A percentile compares a stretch with the other conserved stretches of the same genome.
phyloP scores from a whole-genome alignment of 2,888 invertebrate species.

The Archips xylosteana region DNA sequence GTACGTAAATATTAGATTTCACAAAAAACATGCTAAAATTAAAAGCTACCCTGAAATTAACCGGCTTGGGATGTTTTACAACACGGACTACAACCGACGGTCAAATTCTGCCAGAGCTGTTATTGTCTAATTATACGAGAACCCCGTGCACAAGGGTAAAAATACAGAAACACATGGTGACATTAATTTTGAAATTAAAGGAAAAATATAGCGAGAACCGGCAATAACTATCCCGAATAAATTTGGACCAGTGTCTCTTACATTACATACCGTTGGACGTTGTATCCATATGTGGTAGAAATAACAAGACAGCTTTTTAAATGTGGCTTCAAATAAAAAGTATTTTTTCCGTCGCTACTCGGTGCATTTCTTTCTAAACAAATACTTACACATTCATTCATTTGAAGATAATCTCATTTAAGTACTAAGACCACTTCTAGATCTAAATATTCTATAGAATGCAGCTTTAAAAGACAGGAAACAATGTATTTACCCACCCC shows the following conservation, averaged over 20 bases:
- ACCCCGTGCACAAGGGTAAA: conserved; percentile 65
- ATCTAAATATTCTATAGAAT: too few relatives aligned
- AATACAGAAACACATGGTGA: conserved; percentile 69
- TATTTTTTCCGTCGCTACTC: not conserved
- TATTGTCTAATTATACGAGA: conserved; percentile 65
- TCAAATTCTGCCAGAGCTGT: conserved; percentile 50
- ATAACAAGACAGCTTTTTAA: conserved; percentile 52
- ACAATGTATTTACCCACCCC: too few relatives aligned
- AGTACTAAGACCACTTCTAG: too few relatives aligned
- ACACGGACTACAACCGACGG: conserved; percentile 51
- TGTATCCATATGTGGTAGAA: conserved; percentile 38
- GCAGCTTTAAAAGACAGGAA: too few relatives aligned
- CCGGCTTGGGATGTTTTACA: conserved; percentile 72
- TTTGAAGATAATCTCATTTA: too few relatives aligned
- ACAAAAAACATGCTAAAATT: conserved; percentile 72
- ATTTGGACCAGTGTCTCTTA: conserved; percentile 53
- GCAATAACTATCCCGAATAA: conserved; percentile 63
- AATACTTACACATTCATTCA: too few relatives aligned
- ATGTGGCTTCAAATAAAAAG: conserved; percentile 34
- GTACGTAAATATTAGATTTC: conserved; percentile 75
- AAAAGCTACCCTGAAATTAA: conserved; percentile 70
- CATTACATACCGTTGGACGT: conserved; percentile 39
- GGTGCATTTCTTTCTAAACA: not conserved
- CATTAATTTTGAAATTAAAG: conserved; percentile 73
- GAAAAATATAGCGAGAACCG: conserved; percentile 60